These are phyloP conservation scores for Muraenolepis orangiensis DNA, from an alignment of 2,797 vertebrate species.

Conservation along the genomic window DNA sequence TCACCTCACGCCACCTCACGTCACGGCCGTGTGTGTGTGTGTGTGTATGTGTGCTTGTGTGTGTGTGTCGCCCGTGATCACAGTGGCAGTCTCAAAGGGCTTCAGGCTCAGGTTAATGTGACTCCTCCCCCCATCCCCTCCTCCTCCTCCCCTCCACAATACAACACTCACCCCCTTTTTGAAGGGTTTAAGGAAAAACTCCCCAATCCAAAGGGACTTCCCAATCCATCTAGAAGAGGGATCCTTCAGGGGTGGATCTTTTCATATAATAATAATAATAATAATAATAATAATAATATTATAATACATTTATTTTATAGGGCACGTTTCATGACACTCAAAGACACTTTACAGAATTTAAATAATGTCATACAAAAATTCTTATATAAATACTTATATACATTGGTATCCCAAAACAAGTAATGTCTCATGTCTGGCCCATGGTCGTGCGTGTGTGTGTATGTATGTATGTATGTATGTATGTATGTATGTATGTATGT, in stretches of 20 bases:
- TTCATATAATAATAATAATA: no score
- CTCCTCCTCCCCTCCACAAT: not conserved
- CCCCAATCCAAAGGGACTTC: not conserved
- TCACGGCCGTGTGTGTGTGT: not conserved
- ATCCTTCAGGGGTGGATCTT: not conserved
- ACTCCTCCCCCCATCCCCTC: not conserved
- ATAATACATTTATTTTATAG: no score
- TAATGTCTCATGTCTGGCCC: not conserved
- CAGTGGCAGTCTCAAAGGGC: not conserved
- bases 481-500: not conserved
- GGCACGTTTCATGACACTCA: no score
- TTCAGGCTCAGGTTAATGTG: not conserved
- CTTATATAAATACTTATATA: no score
- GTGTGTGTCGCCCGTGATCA: not conserved
- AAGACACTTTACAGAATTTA: no score
- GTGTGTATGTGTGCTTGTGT: no score
- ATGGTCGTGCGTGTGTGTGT: no score
- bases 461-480: not conserved
- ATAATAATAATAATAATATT: no score
- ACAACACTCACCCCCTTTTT: not conserved
- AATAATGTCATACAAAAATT: no score
- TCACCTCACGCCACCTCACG: not conserved
- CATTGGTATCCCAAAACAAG: not conserved
- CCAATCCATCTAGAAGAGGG: no score
- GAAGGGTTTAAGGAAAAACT: not conserved